A percentile compares a stretch with the other conserved stretches of the same genome.
Evolutionary conservation across 1,140 invertebrate species (phyloP).

Genomic region (Pachyrhynchus sulphureomaculatus): DNA sequence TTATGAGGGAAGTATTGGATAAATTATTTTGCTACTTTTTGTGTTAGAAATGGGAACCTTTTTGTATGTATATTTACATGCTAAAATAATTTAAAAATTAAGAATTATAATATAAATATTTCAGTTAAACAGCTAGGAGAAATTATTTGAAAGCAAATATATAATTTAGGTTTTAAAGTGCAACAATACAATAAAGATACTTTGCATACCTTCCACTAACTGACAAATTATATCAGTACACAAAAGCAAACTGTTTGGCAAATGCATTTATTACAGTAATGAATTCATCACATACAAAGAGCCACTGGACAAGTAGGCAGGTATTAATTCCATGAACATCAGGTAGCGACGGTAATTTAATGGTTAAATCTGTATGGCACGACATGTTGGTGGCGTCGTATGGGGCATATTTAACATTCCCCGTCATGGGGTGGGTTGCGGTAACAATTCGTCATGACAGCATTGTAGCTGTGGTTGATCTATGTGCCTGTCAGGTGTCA

Average conservation of each 20-base stretch:
- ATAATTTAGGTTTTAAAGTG: too few relatives aligned
- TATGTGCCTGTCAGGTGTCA: conserved; percentile 8
- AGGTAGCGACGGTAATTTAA: conserved; percentile 24
- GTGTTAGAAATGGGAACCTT: too few relatives aligned
- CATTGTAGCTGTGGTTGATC: conserved; percentile 12
- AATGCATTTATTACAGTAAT: conserved; percentile 25
- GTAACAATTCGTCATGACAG: conserved; percentile 9
- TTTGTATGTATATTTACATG: too few relatives aligned
- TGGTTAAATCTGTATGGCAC: conserved; percentile 20
- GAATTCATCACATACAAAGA: conserved; percentile 24
- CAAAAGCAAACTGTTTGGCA: conserved; percentile 14
- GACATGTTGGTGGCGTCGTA: conserved; percentile 20
- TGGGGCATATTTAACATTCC: conserved; percentile 21
- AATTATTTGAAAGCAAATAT: too few relatives aligned
- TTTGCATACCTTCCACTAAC: neutral
- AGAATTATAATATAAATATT: too few relatives aligned
- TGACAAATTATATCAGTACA: conserved; percentile 11
- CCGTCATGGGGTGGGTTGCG: neutral
- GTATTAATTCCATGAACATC: conserved; percentile 25
- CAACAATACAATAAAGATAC: too few relatives aligned
- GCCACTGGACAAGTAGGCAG: conserved; percentile 16
- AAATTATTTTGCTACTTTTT: too few relatives aligned
- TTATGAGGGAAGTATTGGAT: too few relatives aligned
- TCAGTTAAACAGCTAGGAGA: too few relatives aligned
- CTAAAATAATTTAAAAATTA: too few relatives aligned